Base-by-base conservation (phyloP, 2,797 vertebrate species). In the Petrocephalus schoutedeni region DNA sequence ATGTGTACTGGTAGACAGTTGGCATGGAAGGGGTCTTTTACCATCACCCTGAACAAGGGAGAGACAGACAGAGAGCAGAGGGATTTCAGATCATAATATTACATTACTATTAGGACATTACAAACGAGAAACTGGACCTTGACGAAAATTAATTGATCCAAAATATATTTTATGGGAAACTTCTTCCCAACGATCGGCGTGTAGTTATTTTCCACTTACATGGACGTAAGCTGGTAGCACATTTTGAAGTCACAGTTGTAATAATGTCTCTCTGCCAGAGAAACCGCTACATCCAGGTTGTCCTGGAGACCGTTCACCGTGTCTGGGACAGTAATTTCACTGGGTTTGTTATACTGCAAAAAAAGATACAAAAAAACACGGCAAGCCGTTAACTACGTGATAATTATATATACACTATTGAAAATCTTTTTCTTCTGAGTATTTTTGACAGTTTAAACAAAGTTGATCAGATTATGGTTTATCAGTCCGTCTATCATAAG, bases 181-280 rank as follows among this genome's bases (percentile, higher is more conserved):
- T 54, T 54, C 53, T 54, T 58, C 19, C 7, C n/a, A 54, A 2
- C 9, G 2, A 56, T 56, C 10, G 9, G 57, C 6, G 58, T 59
- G n/a, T 8, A 28, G 61, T 67, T 67, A 71, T 61, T 61, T 64
- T 64, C 59, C 91, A 97, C 98, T 95, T 96, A 99, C 98, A 96
- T 97, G 3, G 98, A 98, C n/a, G 98, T 99, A 87, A 99, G 97
- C 89, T 98, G 97, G 95, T 99, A 99, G 94, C 98, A 99, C 97
- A 98, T 99, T 95, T 99, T 99, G 94, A 99, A 99, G 92, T 99
- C 98, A 96, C 98, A 99, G 95, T 99, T 99, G 95, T 99, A 99
- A 94, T 99, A 99, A 95, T 99, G 98, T 87, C 98, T 96, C 95
- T 99, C 98, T 89, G 98, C 98, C 91, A 99, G 96, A 90, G 98